Conservation (phyloP, 92 coral and sea anemone species). For the Parazoanthus swiftii region DNA sequence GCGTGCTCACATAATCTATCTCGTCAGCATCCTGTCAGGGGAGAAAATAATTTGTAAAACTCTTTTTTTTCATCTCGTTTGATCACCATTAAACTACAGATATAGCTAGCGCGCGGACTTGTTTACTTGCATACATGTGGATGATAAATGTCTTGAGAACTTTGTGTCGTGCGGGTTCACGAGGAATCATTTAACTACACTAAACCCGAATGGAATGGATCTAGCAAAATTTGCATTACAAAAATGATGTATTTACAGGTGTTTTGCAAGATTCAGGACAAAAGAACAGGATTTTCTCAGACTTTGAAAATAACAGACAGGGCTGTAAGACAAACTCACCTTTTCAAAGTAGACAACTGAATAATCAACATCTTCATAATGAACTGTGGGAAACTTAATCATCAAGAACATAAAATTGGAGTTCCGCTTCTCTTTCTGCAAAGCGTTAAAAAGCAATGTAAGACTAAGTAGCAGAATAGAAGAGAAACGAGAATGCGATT, state of each 20-base stretch:
- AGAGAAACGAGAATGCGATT: background rate
- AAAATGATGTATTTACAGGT: too few species aligned
- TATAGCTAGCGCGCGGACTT: background rate
- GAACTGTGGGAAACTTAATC: constrained; percentile 92
- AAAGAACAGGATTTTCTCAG: background rate
- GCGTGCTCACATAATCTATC: constrained; percentile 76
- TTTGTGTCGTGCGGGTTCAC: too few species aligned
- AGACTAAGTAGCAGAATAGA: background rate
- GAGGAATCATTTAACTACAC: too few species aligned
- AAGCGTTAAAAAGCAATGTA: background rate
- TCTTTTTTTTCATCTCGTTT: background rate
- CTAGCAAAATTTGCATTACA: too few species aligned
- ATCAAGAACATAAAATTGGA: constrained; percentile 96
- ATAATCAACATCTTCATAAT: constrained; percentile 76
- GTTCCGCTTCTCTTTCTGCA: constrained; percentile 89
- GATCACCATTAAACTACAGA: background rate
- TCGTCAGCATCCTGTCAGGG: constrained; percentile 84
- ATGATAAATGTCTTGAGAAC: too few species aligned
- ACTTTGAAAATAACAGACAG: background rate
- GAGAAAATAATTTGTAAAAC: background rate
- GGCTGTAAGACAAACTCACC: constrained; percentile 48
- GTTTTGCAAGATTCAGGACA: too few species aligned
- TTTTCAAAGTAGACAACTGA: constrained; percentile 94
- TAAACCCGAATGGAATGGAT: too few species aligned
- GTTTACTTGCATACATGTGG: too few species aligned